A percentile compares a stretch with the other conserved stretches of the same genome.
Evolutionary conservation across 1,140 invertebrate genomes (phyloP).

Genomic region (Leptinotarsa lineolata): DNA sequence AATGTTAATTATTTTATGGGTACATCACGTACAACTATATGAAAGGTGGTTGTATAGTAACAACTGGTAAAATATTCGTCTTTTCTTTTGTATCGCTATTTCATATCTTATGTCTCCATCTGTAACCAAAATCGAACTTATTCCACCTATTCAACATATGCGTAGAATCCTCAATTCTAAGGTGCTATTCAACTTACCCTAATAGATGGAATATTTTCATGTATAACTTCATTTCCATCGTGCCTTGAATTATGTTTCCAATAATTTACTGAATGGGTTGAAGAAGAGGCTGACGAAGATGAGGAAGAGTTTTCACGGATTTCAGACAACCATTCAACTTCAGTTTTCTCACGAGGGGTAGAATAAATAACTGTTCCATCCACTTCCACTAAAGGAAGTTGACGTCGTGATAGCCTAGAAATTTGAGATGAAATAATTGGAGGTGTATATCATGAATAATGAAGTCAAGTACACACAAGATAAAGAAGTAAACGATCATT

Average conservation of each 20-base stretch:
- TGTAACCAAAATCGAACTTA: too few relatives aligned
- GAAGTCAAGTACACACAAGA: too few relatives aligned
- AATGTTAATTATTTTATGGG: too few relatives aligned
- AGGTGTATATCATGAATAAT: too few relatives aligned
- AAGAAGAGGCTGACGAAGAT: conserved; percentile 41
- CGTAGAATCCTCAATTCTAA: not conserved
- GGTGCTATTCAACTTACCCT: not conserved
- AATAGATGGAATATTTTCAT: not conserved
- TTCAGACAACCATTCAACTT: conserved; percentile 47
- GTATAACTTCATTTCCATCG: not conserved
- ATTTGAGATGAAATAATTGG: not conserved
- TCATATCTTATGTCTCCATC: too few relatives aligned
- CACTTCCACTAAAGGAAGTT: conserved; percentile 50
- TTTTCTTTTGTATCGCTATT: too few relatives aligned
- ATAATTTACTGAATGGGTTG: conserved; percentile 43
- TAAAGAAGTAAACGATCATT: too few relatives aligned
- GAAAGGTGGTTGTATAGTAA: too few relatives aligned
- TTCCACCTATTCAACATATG: not conserved
- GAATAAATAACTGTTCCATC: conserved; percentile 51
- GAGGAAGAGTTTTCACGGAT: conserved; percentile 28
- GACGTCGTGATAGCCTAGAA: conserved; percentile 50
- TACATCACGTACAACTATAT: too few relatives aligned
- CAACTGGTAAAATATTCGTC: too few relatives aligned
- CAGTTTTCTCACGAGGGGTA: conserved; percentile 46
- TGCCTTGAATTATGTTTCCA: conserved; percentile 49